These are phyloP conservation scores for Notodonta ziczac DNA, from an alignment of 2,888 invertebrate species.

Conservation along the genomic window DNA sequence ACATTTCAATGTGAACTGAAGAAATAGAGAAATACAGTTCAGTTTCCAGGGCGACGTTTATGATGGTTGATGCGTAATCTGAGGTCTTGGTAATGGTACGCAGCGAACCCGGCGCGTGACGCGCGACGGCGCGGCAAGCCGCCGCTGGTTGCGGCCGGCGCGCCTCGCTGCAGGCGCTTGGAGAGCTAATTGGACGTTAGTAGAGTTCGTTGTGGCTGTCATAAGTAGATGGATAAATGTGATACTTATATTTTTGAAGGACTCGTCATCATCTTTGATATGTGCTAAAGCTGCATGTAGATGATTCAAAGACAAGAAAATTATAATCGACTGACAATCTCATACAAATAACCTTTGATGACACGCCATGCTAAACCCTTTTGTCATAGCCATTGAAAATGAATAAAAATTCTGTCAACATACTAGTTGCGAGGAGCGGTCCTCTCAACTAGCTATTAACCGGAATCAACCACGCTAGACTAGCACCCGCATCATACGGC, in stretches of 20 bases:
- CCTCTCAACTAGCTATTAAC: too few species aligned
- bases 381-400: too few species aligned
- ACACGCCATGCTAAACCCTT: too few species aligned
- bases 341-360: too few species aligned
- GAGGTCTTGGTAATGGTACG: slow-evolving; percentile 47
- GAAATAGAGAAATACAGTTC: neutral
- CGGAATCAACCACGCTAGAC: too few species aligned
- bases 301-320: too few species aligned
- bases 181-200: slow-evolving; percentile 43
- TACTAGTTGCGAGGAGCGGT: too few species aligned
- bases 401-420: too few species aligned
- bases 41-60: neutral
- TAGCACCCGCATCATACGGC: too few species aligned
- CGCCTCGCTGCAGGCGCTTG: slow-evolving; percentile 35
- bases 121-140: slow-evolving; percentile 22
- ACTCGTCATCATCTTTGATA: too few species aligned
- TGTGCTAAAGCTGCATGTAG: too few species aligned
- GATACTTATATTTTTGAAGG: neutral
- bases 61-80: slow-evolving; percentile 7
- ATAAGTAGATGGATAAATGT: slow-evolving; percentile 13
- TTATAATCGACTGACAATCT: too few species aligned
- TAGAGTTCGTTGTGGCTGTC: slow-evolving; percentile 38
- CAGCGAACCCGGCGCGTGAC: slow-evolving; percentile 39
- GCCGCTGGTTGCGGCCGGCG: slow-evolving; percentile 5
- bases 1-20: neutral